Evolutionary conservation across 2,888 invertebrate genomes (phyloP).

Genomic region (Neoitamus cyanurus): DNA sequence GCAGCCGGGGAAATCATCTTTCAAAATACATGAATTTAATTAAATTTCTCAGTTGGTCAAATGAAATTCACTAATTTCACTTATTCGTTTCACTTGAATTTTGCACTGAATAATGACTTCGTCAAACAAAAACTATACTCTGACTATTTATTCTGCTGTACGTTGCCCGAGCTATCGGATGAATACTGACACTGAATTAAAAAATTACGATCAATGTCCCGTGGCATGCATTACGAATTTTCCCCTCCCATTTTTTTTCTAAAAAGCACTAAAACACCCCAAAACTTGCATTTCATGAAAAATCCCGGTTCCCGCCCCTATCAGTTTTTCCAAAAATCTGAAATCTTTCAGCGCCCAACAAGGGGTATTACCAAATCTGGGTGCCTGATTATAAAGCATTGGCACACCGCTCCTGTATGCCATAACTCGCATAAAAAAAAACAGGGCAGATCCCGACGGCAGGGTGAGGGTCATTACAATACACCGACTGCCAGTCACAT

Average conservation of each 20-base stretch:
- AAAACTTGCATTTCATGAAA: conserved; percentile 45
- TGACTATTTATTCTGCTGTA: neutral
- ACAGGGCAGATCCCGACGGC: neutral
- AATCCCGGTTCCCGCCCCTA: conserved; percentile 47
- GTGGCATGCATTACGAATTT: neutral
- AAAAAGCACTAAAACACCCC: conserved; percentile 47
- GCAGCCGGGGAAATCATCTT: neutral
- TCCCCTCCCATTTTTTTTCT: conserved; percentile 24
- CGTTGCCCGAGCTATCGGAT: neutral
- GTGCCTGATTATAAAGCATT: neutral
- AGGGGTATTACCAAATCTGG: conserved; percentile 21
- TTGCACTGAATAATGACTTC: neutral
- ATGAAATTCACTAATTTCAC: neutral
- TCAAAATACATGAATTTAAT: neutral
- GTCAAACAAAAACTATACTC: neutral
- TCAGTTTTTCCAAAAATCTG: conserved; percentile 50
- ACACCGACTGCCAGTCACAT: neutral
- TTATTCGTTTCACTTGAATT: neutral
- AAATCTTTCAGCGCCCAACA: conserved; percentile 28
- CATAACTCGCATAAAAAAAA: neutral
- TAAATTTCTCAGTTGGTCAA: neutral
- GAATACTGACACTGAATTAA: neutral
- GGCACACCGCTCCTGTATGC: neutral
- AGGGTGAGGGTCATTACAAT: neutral
- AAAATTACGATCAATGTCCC: neutral